Evolutionary conservation across 64 coral and sea anemone genomes (phyloP), one percentile per base, ranked within the genome.

Genomic region (Trachythela sp.): DNA sequence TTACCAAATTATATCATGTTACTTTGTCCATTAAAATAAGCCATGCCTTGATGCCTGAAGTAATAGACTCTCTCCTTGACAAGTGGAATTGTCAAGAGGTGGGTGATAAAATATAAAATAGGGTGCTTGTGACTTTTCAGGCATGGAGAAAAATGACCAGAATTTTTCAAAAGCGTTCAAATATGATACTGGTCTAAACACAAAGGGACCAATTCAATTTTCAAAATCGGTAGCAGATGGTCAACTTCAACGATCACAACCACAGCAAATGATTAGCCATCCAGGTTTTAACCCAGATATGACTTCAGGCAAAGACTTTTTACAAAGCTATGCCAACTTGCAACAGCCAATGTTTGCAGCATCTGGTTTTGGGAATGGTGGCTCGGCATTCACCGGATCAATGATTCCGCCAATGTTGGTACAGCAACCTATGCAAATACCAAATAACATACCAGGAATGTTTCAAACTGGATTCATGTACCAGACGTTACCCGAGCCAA

Each of bases 381-480:
- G 32, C 37, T 37, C 75, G 0, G 4, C 37, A 39, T 80, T 80
- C 18, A 0, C 75, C 15, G 33, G 33, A 3, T 30, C 31, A 39
- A 80, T 80, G 30, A 80, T 80, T 34, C 75, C 75, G 20, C 75
- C 75, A 15, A 80, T 80, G 75, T 30, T 80, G 33, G 75, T 80
- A 9, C 75, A 80, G 37, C 75, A 80, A 38, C 75, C 75, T 0
- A 80, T 80, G 75, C 75, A 80, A 39, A 18, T 30, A 30, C 75
- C 26, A 2, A 18, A 7, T 13, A 39, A 35, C 15, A 36, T 80
- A 22, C 75, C 26, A 38, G 75, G 75, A 35, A 80, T 80, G 75
- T 80, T 34, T 35, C 75, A 80, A 39, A 80, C 75, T 39, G 75
- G 75, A 4, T 80, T 80, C 33, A 80, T 80, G 75, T 80, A 80